Evolutionary conservation across 2,797 vertebrate genomes (phyloP).

Genomic region (Hylomyscus alleni): DNA sequence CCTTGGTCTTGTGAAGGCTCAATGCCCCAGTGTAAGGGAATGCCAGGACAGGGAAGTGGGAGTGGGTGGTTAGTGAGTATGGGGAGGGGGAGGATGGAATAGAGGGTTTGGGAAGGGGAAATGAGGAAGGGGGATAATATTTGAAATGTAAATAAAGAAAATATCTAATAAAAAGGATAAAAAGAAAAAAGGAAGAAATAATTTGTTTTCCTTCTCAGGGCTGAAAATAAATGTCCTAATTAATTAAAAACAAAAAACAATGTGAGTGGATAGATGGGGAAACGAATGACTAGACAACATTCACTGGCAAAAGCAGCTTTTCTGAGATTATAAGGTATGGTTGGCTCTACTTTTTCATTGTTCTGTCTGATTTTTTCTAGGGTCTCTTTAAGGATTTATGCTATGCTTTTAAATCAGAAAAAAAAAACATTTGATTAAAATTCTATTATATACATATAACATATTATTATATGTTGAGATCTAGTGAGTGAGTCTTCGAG

Average conservation of each 20-base stretch:
- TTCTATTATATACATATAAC: too few relatives aligned
- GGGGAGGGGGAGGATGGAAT: too few relatives aligned
- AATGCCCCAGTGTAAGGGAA: too few relatives aligned
- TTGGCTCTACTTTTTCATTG: not conserved
- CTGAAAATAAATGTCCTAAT: conserved; percentile 43
- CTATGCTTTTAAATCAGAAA: not conserved
- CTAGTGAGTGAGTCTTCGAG: not conserved
- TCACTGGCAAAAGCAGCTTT: not conserved
- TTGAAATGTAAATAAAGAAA: too few relatives aligned
- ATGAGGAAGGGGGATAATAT: too few relatives aligned
- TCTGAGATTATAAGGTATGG: not conserved
- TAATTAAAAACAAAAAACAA: not conserved
- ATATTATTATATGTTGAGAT: not conserved
- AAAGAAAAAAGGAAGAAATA: not conserved
- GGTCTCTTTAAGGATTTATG: not conserved
- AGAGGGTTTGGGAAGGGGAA: too few relatives aligned
- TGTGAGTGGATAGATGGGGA: not conserved
- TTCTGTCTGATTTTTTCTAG: not conserved
- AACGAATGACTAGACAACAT: not conserved
- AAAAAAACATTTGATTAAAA: not conserved
- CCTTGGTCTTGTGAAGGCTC: too few relatives aligned
- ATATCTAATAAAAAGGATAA: too few relatives aligned
- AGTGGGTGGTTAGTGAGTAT: too few relatives aligned
- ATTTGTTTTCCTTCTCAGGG: conserved; percentile 32
- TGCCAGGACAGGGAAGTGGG: too few relatives aligned